A percentile compares a stretch with the other conserved stretches of the same genome.
Evolutionary conservation across 2,797 vertebrate genomes (phyloP).

Genomic region (Gobio occitaniae): DNA sequence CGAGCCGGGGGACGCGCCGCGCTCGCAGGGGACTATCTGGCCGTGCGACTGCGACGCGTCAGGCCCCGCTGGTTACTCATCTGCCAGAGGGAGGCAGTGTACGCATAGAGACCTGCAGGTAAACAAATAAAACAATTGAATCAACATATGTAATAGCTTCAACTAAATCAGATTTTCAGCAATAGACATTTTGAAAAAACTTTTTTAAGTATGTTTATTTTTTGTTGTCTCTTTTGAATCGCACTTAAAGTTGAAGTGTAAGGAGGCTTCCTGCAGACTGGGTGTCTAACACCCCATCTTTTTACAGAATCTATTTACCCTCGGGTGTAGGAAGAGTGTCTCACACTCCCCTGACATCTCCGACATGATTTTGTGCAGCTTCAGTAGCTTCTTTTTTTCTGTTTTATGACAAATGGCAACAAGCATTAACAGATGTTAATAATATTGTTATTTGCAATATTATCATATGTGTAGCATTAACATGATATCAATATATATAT

Average conservation of each 20-base stretch:
- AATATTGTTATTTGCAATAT: background rate
- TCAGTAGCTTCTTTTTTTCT: no score
- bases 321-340: no score
- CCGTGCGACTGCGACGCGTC: conserved; percentile 86
- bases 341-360: no score
- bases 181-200: background rate
- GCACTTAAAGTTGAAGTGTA: no score
- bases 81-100: conserved; percentile 86
- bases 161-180: background rate
- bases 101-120: conserved; percentile 83
- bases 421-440: no score
- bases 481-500: no score
- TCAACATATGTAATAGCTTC: background rate
- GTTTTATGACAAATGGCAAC: no score
- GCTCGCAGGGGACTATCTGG: conserved; percentile 87
- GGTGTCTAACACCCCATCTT: background rate
- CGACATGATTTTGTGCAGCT: no score
- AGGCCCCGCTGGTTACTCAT: conserved; percentile 88
- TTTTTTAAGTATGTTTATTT: no score
- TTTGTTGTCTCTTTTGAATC: no score
- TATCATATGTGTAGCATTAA: background rate
- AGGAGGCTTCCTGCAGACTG: no score
- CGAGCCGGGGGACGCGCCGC: conserved; percentile 75
- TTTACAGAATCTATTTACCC: background rate
- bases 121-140: background rate